Conservation (phyloP, 2,797 vertebrate genomes). For the Scyliorhinus canicula region DNA sequence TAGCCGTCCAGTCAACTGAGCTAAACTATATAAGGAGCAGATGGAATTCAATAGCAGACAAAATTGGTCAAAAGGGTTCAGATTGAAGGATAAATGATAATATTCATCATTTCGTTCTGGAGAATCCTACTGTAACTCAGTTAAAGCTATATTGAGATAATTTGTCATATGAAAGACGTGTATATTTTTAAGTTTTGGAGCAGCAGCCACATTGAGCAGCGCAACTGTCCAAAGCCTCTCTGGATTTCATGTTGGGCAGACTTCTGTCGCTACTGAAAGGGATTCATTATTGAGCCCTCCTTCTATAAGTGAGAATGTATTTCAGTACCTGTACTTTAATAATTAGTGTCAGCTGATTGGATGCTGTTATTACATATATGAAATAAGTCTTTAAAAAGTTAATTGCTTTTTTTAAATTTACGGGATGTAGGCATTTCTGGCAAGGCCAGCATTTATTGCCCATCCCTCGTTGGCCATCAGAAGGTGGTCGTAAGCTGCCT, state of each 20-base stretch:
- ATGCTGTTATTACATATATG: not conserved
- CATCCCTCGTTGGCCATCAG: no score
- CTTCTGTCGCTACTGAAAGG: not conserved
- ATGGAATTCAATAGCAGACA: not conserved
- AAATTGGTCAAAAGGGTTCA: not conserved
- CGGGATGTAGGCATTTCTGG: no score
- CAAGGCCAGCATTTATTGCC: no score
- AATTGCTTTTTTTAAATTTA: not conserved
- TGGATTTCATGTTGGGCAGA: not conserved
- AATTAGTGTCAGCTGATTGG: not conserved
- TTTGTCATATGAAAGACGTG: not conserved
- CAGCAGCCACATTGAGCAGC: not conserved
- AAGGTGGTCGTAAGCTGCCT: no score
- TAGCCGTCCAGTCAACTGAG: no score
- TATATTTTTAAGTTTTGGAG: not conserved
- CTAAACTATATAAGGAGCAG: not conserved
- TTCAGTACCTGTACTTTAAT: not conserved
- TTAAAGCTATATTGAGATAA: not conserved
- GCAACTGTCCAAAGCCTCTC: not conserved
- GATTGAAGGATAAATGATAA: not conserved
- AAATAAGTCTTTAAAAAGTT: not conserved
- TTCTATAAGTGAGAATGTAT: not conserved
- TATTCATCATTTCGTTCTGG: not conserved
- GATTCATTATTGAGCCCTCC: not conserved
- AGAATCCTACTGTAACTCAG: not conserved